A percentile compares a stretch with the other conserved stretches of the same genome.
These are phyloP conservation scores for Ambastaia sidthimunki DNA, from an alignment of 2,797 vertebrate species.

Conservation along the genomic window DNA sequence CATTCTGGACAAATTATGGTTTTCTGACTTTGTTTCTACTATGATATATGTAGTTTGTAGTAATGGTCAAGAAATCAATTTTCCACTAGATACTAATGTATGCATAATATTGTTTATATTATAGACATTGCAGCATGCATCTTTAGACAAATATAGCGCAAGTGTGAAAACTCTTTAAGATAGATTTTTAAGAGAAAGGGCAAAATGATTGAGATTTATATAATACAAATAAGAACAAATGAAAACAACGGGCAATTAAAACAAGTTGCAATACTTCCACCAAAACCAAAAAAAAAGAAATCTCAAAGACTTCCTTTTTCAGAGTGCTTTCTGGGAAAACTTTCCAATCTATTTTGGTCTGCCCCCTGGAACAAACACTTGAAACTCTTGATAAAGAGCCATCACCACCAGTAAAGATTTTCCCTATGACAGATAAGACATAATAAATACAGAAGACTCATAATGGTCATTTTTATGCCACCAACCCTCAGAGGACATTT, in stretches of 20 bases:
- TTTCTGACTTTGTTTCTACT: no score
- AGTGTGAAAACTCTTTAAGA: no score
- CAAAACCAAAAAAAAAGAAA: slow-evolving; percentile 6
- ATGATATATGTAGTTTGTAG: no score
- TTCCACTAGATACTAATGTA: no score
- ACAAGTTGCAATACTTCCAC: neutral
- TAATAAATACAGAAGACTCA: slow-evolving; percentile 26
- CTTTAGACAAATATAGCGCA: no score
- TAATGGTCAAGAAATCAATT: no score
- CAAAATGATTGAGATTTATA: neutral
- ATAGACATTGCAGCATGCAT: no score
- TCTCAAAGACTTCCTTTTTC: slow-evolving; percentile 48
- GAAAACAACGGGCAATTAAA: no score
- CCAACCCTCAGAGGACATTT: neutral
- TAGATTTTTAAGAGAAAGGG: no score
- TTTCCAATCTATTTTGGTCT: slow-evolving; percentile 53
- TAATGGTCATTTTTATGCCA: neutral
- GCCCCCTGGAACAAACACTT: slow-evolving; percentile 38
- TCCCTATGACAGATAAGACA: slow-evolving; percentile 32
- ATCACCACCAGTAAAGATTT: slow-evolving; percentile 15
- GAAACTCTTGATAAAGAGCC: slow-evolving; percentile 43
- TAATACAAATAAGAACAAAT: no score
- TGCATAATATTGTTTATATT: no score
- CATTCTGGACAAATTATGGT: neutral
- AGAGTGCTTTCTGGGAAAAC: slow-evolving; percentile 42